Evolutionary conservation across 1,140 invertebrate species (phyloP).

Genomic region (Trachymyrmex cornetzi): DNA sequence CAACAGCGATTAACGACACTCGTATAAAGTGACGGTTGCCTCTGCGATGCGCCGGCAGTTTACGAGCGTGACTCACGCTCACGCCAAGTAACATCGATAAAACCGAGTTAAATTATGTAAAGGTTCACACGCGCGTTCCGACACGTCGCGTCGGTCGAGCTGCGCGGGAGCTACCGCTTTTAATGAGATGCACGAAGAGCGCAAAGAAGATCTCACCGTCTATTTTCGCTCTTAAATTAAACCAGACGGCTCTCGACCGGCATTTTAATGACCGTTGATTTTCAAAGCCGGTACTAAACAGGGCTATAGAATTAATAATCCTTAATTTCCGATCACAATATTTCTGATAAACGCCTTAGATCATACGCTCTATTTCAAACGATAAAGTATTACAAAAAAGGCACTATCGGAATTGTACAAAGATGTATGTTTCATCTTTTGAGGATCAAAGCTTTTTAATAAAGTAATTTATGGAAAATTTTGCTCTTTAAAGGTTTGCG

Average conservation of each 20-base stretch:
- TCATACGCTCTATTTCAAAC: background rate
- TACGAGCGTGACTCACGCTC: slow-evolving; percentile 62
- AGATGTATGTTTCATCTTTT: background rate
- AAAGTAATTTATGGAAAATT: too few species aligned
- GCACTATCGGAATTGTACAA: background rate
- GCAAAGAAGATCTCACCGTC: slow-evolving; percentile 40
- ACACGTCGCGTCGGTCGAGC: slow-evolving; percentile 42
- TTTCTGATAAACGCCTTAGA: background rate
- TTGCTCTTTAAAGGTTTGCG: too few species aligned
- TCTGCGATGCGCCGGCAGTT: slow-evolving; percentile 37
- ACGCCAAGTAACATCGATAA: slow-evolving; percentile 59
- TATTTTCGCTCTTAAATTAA: slow-evolving; percentile 62
- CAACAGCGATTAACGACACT: slow-evolving; percentile 61
- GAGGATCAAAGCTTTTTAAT: too few species aligned
- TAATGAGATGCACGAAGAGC: slow-evolving; percentile 53
- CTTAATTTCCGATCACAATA: background rate
- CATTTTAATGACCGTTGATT: slow-evolving; percentile 22
- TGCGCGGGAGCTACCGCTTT: slow-evolving; percentile 43
- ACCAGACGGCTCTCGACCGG: slow-evolving; percentile 13
- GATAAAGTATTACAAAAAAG: background rate
- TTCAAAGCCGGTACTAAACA: slow-evolving; percentile 11
- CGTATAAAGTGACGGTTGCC: slow-evolving; percentile 50
- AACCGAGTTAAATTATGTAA: slow-evolving; percentile 63
- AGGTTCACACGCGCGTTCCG: slow-evolving; percentile 58
- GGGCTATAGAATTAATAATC: background rate